Percentiles rank a stretch among this genome's conserved stretches.
Evolutionary conservation across 23 tunicate genomes (phyloP).

Genomic region (Halocynthia aurantium): DNA sequence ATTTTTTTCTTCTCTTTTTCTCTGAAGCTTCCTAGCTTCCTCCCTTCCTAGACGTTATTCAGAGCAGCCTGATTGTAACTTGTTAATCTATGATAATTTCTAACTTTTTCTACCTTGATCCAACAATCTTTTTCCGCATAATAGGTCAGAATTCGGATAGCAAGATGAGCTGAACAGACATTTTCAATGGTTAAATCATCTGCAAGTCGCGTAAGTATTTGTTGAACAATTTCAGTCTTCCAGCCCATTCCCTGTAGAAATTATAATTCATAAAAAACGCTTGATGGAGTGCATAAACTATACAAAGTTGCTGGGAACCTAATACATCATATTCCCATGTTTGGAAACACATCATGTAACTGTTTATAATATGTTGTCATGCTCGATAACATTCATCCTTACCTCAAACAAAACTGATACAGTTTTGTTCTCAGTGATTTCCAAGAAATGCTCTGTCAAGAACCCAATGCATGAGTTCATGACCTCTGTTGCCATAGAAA

Average conservation of each 20-base stretch:
- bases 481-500: constrained; percentile 10
- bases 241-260: constrained; percentile 11
- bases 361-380: neutral
- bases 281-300: neutral
- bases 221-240: constrained; percentile 6
- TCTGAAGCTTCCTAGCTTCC: no score
- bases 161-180: neutral
- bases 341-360: no score
- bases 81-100: no score
- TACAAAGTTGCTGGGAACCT: no score
- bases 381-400: neutral
- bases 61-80: no score
- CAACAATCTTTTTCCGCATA: constrained; percentile 1
- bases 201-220: neutral
- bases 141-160: neutral
- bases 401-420: constrained; percentile 7
- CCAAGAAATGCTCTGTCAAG: neutral
- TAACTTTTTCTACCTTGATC: neutral
- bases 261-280: neutral
- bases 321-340: no score
- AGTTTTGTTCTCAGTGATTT: neutral
- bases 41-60: no score
- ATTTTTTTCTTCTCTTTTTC: no score
- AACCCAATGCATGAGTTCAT: constrained; percentile 7
- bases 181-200: neutral